These are phyloP conservation scores for Anodontia alba DNA, from an alignment of 2,888 invertebrate genomes.

Conservation along the genomic window DNA sequence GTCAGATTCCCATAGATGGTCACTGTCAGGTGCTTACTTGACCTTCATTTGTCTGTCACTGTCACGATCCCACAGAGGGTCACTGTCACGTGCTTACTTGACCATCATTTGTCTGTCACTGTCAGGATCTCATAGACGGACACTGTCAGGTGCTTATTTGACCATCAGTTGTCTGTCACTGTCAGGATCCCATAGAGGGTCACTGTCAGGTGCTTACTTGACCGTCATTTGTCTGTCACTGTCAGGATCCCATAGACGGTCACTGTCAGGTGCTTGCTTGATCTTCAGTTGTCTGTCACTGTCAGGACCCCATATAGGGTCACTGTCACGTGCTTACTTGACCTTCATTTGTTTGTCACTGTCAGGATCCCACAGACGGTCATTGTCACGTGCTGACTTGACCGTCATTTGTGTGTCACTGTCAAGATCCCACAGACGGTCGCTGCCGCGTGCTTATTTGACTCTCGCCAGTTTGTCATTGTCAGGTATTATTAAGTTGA, in stretches of 20 bases:
- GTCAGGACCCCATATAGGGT: not conserved
- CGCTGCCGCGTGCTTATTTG: slow-evolving; percentile 12
- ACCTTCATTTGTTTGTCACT: not conserved
- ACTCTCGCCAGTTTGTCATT: slow-evolving; percentile 20
- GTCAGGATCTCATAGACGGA: slow-evolving; percentile 23
- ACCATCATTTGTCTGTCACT: slow-evolving; percentile 15
- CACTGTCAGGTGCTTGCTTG: not conserved
- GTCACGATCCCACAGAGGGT: slow-evolving; percentile 23
- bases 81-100: slow-evolving; percentile 21
- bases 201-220: not conserved
- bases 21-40: slow-evolving; percentile 19
- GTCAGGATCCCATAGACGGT: not conserved
- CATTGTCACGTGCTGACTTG: not conserved
- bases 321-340: not conserved
- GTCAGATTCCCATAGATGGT: slow-evolving; percentile 28
- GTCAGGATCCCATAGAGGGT: not conserved
- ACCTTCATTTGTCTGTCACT: slow-evolving; percentile 19
- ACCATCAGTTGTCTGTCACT: slow-evolving; percentile 5
- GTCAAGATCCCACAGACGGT: slow-evolving; percentile 27
- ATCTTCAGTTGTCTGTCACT: not conserved
- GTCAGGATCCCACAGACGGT: not conserved
- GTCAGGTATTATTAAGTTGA: not conserved
- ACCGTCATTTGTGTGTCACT: slow-evolving; percentile 10
- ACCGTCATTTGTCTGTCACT: not conserved
- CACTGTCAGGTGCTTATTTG: slow-evolving; percentile 20